Conservation (phyloP, 1,140 invertebrate species). For the Thaumetopoea pityocampa region DNA sequence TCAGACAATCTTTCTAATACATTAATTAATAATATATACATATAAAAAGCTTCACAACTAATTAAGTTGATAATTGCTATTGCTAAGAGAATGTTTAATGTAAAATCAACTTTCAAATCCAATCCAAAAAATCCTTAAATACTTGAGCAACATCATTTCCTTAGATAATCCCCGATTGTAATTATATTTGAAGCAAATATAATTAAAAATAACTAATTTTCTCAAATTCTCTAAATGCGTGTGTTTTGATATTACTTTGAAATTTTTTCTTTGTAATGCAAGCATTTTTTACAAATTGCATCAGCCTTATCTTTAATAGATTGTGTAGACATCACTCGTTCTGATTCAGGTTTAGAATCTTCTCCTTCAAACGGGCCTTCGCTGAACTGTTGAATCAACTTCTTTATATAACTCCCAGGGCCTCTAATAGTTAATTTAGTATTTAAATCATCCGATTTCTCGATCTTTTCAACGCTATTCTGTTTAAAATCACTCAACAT, state of each 20-base stretch:
- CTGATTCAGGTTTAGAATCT: constrained; percentile 51
- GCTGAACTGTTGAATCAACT: constrained; percentile 71
- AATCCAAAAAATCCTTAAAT: too few relatives aligned
- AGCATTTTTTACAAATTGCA: constrained; percentile 73
- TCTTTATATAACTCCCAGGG: constrained; percentile 68
- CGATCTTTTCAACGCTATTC: constrained; percentile 34
- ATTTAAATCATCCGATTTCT: constrained; percentile 36
- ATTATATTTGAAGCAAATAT: too few relatives aligned
- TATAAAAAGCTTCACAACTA: too few relatives aligned
- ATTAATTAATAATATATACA: too few relatives aligned
- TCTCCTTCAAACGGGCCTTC: constrained; percentile 63
- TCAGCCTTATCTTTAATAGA: constrained; percentile 64
- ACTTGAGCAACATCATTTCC: too few relatives aligned
- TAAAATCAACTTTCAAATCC: too few relatives aligned
- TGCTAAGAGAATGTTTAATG: too few relatives aligned
- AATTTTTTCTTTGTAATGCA: constrained; percentile 71
- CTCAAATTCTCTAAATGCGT: too few relatives aligned
- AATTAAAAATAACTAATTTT: too few relatives aligned
- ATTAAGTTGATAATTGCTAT: too few relatives aligned
- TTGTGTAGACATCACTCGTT: constrained; percentile 40
- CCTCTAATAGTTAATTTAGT: constrained; percentile 57
- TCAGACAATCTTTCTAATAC: too few relatives aligned
- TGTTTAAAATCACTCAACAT: constrained; percentile 35
- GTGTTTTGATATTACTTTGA: constrained; percentile 40
- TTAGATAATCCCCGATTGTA: too few relatives aligned